These are phyloP conservation scores for Alexandromys fortis DNA, from an alignment of 2,113 vertebrate genomes.

Conservation along the genomic window DNA sequence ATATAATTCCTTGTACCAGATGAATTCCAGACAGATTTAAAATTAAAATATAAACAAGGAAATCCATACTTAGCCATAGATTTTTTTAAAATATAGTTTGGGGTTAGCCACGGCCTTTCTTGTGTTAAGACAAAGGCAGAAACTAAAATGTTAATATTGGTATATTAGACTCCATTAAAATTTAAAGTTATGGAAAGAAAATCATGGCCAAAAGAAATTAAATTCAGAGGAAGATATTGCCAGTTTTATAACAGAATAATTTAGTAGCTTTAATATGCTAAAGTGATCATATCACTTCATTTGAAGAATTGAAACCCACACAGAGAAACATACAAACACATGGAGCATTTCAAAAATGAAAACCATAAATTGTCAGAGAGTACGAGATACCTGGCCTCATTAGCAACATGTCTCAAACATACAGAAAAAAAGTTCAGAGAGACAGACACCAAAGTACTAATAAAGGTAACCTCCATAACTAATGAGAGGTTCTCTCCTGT, in stretches of 20 bases:
- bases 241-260: slow-evolving; percentile 45
- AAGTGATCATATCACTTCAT: background rate
- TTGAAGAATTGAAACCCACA: slow-evolving; percentile 44
- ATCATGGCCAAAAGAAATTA: slow-evolving; percentile 61
- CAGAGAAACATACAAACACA: slow-evolving; percentile 15
- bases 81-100: slow-evolving; percentile 22
- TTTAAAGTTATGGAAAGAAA: slow-evolving; percentile 62
- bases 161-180: slow-evolving; percentile 65
- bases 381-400: background rate
- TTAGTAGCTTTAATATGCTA: slow-evolving; percentile 38
- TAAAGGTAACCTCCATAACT: background rate
- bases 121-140: slow-evolving; percentile 58
- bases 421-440: background rate
- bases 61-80: slow-evolving; percentile 17
- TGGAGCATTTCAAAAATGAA: slow-evolving; percentile 41
- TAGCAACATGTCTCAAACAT: no score
- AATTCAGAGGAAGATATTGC: slow-evolving; percentile 50
- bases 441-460: background rate
- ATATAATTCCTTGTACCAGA: slow-evolving; percentile 66
- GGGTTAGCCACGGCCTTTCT: slow-evolving; percentile 27
- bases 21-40: slow-evolving; percentile 73
- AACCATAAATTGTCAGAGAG: background rate
- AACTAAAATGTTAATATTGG: slow-evolving; percentile 64
- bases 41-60: slow-evolving; percentile 62
- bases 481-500: background rate